phyloP scores from a whole-genome alignment of 37 sponge, comb jelly and placozoan genomes.

The Chondrilla cf. caribensis region DNA sequence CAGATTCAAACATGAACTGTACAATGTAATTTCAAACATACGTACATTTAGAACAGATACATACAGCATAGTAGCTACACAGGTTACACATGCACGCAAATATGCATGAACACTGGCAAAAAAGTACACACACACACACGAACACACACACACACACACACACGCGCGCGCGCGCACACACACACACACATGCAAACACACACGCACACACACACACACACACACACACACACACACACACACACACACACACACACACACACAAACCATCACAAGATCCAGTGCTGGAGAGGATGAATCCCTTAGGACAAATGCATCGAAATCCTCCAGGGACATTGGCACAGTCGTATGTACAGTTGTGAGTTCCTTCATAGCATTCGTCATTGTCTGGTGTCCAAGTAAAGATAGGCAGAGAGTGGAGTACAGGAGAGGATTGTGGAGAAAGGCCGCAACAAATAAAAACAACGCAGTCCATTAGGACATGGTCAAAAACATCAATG shows the following conservation, averaged over 20 bases:
- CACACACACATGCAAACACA: no score
- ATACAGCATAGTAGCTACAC: no score
- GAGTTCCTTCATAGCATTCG: conserved; percentile 18
- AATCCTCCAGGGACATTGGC: conserved; percentile 36
- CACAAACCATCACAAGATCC: not conserved
- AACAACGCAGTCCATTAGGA: no score
- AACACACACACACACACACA: not conserved
- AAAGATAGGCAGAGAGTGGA: no score
- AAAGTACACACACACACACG: not conserved
- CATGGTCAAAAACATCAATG: no score
- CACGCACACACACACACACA: not conserved
- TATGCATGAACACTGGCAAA: not conserved
- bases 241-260: conserved; percentile 1
- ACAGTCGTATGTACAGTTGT: conserved; percentile 23
- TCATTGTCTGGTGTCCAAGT: not conserved
- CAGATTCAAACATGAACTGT: no score
- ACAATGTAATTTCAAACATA: no score
- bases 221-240: not conserved
- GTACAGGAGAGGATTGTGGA: no score
- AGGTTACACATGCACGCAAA: not conserved
- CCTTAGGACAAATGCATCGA: conserved; percentile 21
- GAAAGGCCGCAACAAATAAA: no score
- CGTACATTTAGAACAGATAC: no score
- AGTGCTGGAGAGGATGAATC: not conserved
- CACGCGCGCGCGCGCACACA: no score